Evolutionary conservation across 1,140 invertebrate species (phyloP).

Genomic region (Cephus cinctus): DNA sequence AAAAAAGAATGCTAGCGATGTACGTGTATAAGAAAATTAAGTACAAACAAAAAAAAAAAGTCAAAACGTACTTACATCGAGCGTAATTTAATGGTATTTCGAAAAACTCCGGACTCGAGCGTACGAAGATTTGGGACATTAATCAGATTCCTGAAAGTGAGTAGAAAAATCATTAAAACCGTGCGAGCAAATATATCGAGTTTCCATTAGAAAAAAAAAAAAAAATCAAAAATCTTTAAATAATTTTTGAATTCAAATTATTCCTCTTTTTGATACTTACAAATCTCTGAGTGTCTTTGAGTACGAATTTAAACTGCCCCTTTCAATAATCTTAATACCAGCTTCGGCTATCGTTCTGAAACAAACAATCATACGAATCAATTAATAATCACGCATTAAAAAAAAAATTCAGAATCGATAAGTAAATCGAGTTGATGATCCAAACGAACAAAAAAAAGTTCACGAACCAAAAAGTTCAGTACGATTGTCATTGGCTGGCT

Average conservation of each 20-base stretch:
- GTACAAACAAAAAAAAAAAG: too few species aligned
- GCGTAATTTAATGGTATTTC: conserved; percentile 46
- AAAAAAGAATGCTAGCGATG: too few species aligned
- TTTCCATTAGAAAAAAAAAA: conserved; percentile 15
- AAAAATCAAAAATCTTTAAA: not conserved
- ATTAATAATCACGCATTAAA: not conserved
- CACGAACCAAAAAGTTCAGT: too few species aligned
- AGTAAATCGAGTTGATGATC: too few species aligned
- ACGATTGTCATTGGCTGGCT: too few species aligned
- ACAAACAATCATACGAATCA: too few species aligned
- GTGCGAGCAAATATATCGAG: too few species aligned
- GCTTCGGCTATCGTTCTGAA: not conserved
- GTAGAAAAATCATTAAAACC: too few species aligned
- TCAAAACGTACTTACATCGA: conserved; percentile 53
- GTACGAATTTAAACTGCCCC: conserved; percentile 35
- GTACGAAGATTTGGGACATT: conserved; percentile 48
- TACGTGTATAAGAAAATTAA: too few species aligned
- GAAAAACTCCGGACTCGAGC: conserved; percentile 53
- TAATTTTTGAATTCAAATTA: too few species aligned
- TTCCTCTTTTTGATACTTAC: conserved; percentile 41
- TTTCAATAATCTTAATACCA: conserved; percentile 30
- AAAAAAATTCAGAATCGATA: too few species aligned
- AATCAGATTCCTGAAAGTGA: conserved; percentile 48
- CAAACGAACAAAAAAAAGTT: too few species aligned
- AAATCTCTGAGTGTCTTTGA: conserved; percentile 33